These are phyloP conservation scores for Siderastrea radians DNA, from an alignment of 92 coral and sea anemone species.

Conservation along the genomic window DNA sequence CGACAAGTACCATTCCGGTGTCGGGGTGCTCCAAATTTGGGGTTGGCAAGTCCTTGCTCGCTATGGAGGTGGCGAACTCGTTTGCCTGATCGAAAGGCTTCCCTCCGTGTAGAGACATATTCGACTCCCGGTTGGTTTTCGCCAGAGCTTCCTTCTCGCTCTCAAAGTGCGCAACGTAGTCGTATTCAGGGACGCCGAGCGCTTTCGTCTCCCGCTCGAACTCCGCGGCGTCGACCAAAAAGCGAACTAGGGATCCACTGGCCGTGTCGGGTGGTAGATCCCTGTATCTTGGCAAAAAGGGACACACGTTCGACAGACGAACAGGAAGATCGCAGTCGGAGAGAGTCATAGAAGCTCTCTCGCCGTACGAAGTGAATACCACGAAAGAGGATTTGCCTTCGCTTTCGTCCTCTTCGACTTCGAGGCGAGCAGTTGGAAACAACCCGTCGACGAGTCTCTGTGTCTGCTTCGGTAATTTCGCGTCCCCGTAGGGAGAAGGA, in stretches of 20 bases:
- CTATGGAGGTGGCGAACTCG: background rate
- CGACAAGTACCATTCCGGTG: background rate
- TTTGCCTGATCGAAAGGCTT: background rate
- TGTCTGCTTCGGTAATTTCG: no score
- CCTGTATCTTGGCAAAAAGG: background rate
- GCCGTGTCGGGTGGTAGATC: background rate
- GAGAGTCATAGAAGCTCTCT: background rate
- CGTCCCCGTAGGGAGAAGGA: no score
- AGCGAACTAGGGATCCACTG: constrained; percentile 12
- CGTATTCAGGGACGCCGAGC: background rate
- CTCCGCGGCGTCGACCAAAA: constrained; percentile 3
- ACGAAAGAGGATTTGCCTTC: background rate
- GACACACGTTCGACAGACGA: constrained; percentile 20
- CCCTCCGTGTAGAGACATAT: background rate
- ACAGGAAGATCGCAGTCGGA: background rate
- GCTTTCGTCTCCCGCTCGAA: background rate
- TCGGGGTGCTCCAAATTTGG: background rate
- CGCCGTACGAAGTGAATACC: constrained; percentile 18
- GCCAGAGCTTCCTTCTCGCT: no score
- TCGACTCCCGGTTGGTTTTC: background rate
- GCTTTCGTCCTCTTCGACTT: background rate
- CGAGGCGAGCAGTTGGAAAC: background rate
- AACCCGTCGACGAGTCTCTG: no score
- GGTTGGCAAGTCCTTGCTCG: constrained; percentile 4
- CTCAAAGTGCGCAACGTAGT: background rate